Evolutionary conservation across 2,888 invertebrate species (phyloP), one percentile per base, ranked within the genome.

Genomic region (Hirtodrosophila duncani): DNA sequence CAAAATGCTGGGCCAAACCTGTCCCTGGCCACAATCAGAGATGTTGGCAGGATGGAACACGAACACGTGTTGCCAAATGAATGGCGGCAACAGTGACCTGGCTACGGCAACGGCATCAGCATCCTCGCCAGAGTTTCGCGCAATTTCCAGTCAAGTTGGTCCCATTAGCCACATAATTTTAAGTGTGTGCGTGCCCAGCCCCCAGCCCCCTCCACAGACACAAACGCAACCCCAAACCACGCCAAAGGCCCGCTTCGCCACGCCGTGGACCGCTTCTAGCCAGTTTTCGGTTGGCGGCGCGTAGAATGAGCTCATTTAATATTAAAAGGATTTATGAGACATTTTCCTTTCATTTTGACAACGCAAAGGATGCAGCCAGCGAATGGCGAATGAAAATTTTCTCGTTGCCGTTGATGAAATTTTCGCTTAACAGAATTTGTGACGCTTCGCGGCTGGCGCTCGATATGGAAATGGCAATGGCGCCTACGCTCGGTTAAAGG

Each of bases 301-400:
- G 48, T 45, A 52, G 67, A 72, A 64, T 59, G 70, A 74, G 79
- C 81, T 81, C 83, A 82, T 82, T 82, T 81, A 82, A 83, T 82
- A 82, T 82, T 82, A 82, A 82, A 82, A 83, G 81, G 81, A 83
- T 83, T 82, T 82, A 83, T 83, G 82, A 83, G 83, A 82, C 83
- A 71, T 74, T 83, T 77, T 71, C 81, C 77, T 82, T 81, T 75
- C 79, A 80, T 81, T 80, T 80, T 80, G 82, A 82, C 81, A 79
- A 81, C 79, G 67, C 36, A 51, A 79, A 53, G 58, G 67, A 62
- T 44, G 42, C 27, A 58, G 30, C 21, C 20, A 24, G 11, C 26
- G 57, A 74, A 69, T 66, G 53, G 56, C 58, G 63, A 64, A 68
- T 77, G 66, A 71, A 57, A 78, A 75, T 80, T 68, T 51, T 36